Evolutionary conservation across 1,140 invertebrate genomes (phyloP).

Genomic region (Nephila pilipes): DNA sequence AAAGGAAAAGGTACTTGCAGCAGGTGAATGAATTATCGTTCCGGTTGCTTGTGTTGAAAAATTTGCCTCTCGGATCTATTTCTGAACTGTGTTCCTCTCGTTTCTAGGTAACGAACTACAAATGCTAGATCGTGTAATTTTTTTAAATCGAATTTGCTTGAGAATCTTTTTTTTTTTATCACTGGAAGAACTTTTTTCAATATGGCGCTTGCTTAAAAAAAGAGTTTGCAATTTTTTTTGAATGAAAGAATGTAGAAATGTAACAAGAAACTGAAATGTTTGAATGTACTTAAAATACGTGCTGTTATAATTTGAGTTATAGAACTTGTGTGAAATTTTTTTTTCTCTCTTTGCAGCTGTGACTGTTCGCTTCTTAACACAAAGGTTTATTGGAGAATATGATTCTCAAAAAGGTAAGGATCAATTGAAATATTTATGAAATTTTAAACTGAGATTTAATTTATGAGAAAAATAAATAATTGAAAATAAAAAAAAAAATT

Average conservation of each 20-base stretch:
- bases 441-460: too few species aligned
- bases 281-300: too few species aligned
- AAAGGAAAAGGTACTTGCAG: background rate
- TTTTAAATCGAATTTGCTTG: background rate
- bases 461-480: too few species aligned
- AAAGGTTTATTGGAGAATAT: constrained; percentile 90
- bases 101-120: constrained; percentile 11
- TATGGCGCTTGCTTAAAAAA: background rate
- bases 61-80: constrained; percentile 26
- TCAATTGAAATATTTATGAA: too few species aligned
- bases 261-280: too few species aligned
- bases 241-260: too few species aligned
- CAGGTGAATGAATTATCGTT: background rate
- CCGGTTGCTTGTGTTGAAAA: constrained; percentile 2
- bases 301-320: background rate
- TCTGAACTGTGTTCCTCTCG: background rate
- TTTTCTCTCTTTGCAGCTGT: constrained; percentile 86
- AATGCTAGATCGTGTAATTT: background rate
- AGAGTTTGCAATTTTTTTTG: background rate
- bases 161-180: background rate
- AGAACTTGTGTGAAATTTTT: constrained; percentile 14
- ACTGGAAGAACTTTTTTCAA: background rate
- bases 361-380: constrained; percentile 89
- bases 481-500: too few species aligned
- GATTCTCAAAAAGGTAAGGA: constrained; percentile 88